Percentiles rank a stretch among this genome's conserved stretches.
These are phyloP conservation scores for Sylvia borin DNA, from an alignment of 2,797 vertebrate genomes.

Conservation along the genomic window DNA sequence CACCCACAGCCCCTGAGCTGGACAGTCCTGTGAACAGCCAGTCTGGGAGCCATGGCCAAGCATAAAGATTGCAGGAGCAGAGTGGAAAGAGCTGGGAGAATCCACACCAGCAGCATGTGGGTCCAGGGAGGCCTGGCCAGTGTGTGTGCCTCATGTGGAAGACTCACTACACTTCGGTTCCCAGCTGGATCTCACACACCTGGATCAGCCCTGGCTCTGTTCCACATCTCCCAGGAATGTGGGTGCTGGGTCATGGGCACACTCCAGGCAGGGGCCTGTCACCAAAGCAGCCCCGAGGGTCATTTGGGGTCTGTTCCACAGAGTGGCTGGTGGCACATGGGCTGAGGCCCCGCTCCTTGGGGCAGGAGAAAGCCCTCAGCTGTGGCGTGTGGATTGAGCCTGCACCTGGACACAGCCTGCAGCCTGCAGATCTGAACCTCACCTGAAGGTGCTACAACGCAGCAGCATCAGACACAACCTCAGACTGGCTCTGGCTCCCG, in stretches of 20 bases:
- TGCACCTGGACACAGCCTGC: neutral
- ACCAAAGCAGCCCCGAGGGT: neutral
- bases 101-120: neutral
- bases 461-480: neutral
- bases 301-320: neutral
- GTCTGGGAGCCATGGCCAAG: neutral
- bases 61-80: neutral
- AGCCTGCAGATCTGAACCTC: neutral
- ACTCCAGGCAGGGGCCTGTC: neutral
- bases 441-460: neutral
- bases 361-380: neutral
- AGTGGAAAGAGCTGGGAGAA: neutral
- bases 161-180: fast-evolving
- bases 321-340: fast-evolving
- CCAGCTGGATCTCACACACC: neutral
- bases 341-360: neutral
- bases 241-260: neutral
- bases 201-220: neutral
- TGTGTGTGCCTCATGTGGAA: neutral
- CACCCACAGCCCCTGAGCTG: neutral
- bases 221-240: fast-evolving
- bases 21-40: neutral
- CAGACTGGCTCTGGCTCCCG: neutral
- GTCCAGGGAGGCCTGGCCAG: neutral
- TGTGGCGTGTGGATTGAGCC: neutral